Evolutionary conservation across 2,797 vertebrate genomes (phyloP), one percentile per base, ranked within the genome.

Genomic region (Potorous gilbertii): DNA sequence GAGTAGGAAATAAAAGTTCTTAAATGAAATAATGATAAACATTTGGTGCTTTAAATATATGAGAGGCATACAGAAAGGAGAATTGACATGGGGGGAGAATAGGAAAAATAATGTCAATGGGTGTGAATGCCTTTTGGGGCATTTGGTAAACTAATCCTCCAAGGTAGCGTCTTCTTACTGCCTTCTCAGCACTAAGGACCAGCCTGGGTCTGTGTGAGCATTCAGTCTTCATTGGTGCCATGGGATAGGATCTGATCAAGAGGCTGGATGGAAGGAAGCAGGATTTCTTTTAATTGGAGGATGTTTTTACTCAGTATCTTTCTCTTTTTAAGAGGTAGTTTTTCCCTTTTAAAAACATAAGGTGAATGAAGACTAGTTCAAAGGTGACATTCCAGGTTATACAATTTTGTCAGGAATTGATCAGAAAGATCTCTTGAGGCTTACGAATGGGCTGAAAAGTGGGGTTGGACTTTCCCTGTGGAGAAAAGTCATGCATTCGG

Each of bases 31-130:
- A 95, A 96, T 96, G 93, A 93, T 96, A 95, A 97, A 96, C 89
- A 95, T 96, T 97, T 96, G 94, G 90, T 55, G 95, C 46, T 96
- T 96, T 94, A 97, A 97, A 95, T 97, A 97, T 96, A 90, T 96
- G 95, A 94, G 90, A 97, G 95, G 55, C 66, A 93, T 95, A 74
- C 90, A 91, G 95, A 97, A 95, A 93, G 96, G 93, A 90, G 96
- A 90, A 95, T 92, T 94, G 95, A 94, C 54, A 55, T 92, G 90
- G 54, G 62, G 54, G 8, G 62, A 66, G n/a, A 91, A 50, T 56
- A 96, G 91, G 46, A 96, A 96, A 55, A 90, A 96, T 29, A 56
- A 96, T 94, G 90, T 92, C 91, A 95, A 87, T 94, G 50, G 94
- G 93, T 93, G 46, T 62, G 54, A 81, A 89, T 59, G 62, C 34